Conservation (phyloP, 2,797 vertebrate species). For the Muscicapa striata region DNA sequence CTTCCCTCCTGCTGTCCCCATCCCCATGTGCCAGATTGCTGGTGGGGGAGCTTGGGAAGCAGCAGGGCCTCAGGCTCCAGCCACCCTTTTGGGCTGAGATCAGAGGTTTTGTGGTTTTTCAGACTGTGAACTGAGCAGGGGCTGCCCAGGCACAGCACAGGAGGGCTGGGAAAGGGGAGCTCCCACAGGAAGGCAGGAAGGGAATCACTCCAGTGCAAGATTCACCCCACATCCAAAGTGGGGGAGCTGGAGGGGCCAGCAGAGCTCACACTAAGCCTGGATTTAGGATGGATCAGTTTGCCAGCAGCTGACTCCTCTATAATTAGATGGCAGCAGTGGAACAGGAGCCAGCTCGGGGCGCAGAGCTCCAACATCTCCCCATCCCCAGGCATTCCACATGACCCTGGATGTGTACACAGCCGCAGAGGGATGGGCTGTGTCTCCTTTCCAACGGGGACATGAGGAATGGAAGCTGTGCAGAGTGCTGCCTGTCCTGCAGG, state of each 20-base stretch:
- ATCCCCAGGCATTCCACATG: background rate
- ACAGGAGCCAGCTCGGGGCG: rapidly evolving
- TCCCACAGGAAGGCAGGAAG: background rate
- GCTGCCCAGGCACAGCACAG: background rate
- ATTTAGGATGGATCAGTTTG: slow-evolving; percentile 34
- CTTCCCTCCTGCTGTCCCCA: background rate
- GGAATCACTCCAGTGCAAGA: background rate
- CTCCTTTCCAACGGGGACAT: rapidly evolving
- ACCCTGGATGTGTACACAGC: background rate
- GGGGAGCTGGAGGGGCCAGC: background rate
- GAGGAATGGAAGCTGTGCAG: background rate
- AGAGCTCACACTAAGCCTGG: background rate
- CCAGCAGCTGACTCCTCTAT: slow-evolving; percentile 45
- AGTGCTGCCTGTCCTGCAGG: background rate
- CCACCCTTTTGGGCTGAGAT: background rate
- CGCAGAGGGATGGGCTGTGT: rapidly evolving
- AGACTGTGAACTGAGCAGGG: rapidly evolving
- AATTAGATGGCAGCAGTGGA: background rate
- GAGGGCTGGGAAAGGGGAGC: background rate
- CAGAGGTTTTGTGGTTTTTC: background rate
- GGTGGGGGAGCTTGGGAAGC: background rate
- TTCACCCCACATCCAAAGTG: background rate
- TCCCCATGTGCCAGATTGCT: background rate
- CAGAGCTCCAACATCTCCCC: background rate
- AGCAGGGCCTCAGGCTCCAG: background rate